Conservation (phyloP, 2,888 invertebrate species). For the Parnassius glacialis region DNA sequence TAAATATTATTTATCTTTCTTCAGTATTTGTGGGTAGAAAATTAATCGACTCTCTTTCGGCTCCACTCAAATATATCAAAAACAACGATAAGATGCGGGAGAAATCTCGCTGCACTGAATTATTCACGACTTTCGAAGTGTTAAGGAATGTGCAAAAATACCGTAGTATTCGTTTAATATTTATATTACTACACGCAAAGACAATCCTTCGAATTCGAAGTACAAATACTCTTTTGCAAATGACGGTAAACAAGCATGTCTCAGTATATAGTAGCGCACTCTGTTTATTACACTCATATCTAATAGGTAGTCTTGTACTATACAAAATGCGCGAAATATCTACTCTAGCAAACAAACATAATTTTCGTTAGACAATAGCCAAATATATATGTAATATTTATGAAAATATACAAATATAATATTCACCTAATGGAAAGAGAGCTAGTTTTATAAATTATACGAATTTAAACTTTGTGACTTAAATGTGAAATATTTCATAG, state of each 20-base stretch:
- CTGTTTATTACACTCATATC: conserved; percentile 41
- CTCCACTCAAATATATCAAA: conserved; percentile 19
- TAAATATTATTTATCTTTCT: neutral
- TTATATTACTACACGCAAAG: conserved; percentile 53
- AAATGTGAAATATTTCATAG: too few species aligned
- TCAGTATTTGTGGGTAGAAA: neutral
- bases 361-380: conserved; percentile 24
- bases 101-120: conserved; percentile 52
- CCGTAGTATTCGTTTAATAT: conserved; percentile 69
- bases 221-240: conserved; percentile 50
- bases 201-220: conserved; percentile 44
- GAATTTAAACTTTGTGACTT: too few species aligned
- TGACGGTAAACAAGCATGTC: conserved; percentile 44
- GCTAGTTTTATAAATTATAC: conserved; percentile 3
- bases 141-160: conserved; percentile 60
- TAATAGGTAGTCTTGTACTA: conserved; percentile 22
- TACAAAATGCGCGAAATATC: conserved; percentile 30
- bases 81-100: conserved; percentile 18
- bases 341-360: conserved; percentile 34
- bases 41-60: conserved; percentile 14
- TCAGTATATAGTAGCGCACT: conserved; percentile 41
- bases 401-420: conserved; percentile 24
- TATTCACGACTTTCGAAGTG: conserved; percentile 64
- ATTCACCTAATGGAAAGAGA: conserved; percentile 5
- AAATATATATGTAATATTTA: conserved; percentile 15